Evolutionary conservation across 92 coral and sea anemone species (phyloP), one percentile per base, ranked within the genome.

Genomic region (Zoanthus sansibaricus): DNA sequence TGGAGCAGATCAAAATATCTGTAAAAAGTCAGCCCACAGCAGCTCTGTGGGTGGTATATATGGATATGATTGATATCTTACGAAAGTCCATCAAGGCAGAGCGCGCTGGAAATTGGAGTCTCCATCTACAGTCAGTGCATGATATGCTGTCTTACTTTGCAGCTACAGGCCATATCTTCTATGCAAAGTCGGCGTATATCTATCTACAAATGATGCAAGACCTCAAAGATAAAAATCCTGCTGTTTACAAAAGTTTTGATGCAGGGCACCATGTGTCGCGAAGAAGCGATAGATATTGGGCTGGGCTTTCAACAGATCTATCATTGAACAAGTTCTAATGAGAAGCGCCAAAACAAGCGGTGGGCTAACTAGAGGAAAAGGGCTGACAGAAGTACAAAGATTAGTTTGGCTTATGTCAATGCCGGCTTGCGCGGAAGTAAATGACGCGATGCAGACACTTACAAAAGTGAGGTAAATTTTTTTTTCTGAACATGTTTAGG

Each of bases 61-160:
- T 87, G 93, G 71, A 62, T 12, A 87, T 91, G 91, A 76, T 87
- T n/a, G 93, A 87, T 32, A 71, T 91, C 20, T 86, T 91, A 13
- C 67, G 88, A 7, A 66, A 30, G 67, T 91, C 82, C 72, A 82
- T 91, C 11, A 87, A 76, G 83, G 93, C 86, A 15, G 93, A 91
- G 55, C 86, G 93, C 45, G 82, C 88, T 5, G 93, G 88, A 14
- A 68, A 91, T 42, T 91, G 88, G 90, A 67, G 37, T 9, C 91
- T 91, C 7, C 93, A 91, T 62, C 93, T 91, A 14, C 86, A 78
- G 48, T 86, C 87, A 2, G 78, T 88, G 13, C 4, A 72, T 42
- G 87, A 88, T 21, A 88, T 88, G 94, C 68, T 88, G 3, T 89
- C 94, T 20, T 91, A 91, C 62, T 91, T 91, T 84, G 94, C 89